Percentiles rank a stretch among this genome's conserved stretches.
Evolutionary conservation across 2,113 vertebrate species (phyloP).

Genomic region (Galemys pyrenaicus): DNA sequence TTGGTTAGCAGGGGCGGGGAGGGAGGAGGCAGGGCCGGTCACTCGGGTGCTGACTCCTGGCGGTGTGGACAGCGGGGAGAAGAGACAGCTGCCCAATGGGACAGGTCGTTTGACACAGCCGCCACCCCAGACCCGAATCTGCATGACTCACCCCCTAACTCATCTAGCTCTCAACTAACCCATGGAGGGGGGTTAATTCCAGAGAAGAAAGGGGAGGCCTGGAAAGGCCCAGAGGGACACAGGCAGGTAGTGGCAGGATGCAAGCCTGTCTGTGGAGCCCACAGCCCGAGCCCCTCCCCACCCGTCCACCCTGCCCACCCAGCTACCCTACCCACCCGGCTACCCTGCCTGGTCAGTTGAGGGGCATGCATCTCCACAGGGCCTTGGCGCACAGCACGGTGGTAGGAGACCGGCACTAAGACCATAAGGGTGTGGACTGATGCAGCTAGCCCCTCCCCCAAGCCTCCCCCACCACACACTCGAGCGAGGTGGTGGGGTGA

Average conservation of each 20-base stretch:
- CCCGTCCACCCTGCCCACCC: not conserved
- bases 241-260: not conserved
- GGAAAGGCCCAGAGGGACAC: not conserved
- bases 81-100: accelerated
- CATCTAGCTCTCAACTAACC: not conserved
- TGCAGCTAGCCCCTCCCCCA: not conserved
- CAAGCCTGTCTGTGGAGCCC: not conserved
- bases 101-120: not conserved
- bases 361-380: not conserved
- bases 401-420: not conserved
- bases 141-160: accelerated
- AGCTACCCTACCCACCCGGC: accelerated
- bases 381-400: accelerated
- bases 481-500: not conserved
- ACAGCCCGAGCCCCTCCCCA: accelerated
- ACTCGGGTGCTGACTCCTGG: not conserved
- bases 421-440: accelerated
- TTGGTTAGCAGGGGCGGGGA: not conserved
- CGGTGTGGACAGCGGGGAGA: not conserved
- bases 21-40: not conserved
- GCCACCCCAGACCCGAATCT: not conserved
- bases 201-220: not conserved
- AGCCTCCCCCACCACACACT: too few species aligned
- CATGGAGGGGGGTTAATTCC: not conserved
- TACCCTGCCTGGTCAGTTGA: not conserved